phyloP scores from a whole-genome alignment of 2,888 invertebrate species.

The Mythimna loreyi region DNA sequence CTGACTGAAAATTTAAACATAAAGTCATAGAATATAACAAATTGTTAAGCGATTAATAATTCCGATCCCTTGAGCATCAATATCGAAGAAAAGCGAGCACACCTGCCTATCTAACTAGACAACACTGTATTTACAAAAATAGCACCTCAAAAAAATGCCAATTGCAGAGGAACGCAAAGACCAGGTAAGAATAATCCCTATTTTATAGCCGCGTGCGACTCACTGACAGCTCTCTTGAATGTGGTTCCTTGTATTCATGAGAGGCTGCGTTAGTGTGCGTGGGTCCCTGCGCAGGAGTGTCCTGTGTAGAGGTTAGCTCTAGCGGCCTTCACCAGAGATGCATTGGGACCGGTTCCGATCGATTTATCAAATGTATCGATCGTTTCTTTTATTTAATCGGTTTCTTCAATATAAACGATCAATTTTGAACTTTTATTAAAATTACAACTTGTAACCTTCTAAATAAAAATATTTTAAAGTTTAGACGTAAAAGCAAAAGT shows the following conservation, averaged over 20 bases:
- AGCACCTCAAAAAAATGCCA: slow-evolving; percentile 78
- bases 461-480: slow-evolving; percentile 46
- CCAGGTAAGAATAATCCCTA: slow-evolving; percentile 83
- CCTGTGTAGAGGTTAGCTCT: slow-evolving; percentile 84
- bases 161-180: slow-evolving; percentile 72
- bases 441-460: slow-evolving; percentile 1
- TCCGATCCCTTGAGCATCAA: slow-evolving; percentile 23
- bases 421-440: slow-evolving; percentile 6
- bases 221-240: slow-evolving; percentile 69
- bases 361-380: slow-evolving; percentile 76
- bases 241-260: slow-evolving; percentile 69
- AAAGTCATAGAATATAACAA: not conserved
- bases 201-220: slow-evolving; percentile 68
- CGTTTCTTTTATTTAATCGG: slow-evolving; percentile 60
- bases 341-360: slow-evolving; percentile 83
- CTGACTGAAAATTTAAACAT: not conserved
- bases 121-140: slow-evolving; percentile 76
- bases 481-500: slow-evolving; percentile 57
- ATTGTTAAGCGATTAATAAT: not conserved
- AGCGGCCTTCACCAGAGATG: slow-evolving; percentile 90
- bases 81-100: slow-evolving; percentile 62
- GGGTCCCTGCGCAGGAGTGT: slow-evolving; percentile 83
- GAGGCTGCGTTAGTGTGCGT: slow-evolving; percentile 73
- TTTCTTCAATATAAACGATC: slow-evolving; percentile 5
- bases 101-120: slow-evolving; percentile 69